Evolutionary conservation across 2,113 vertebrate species (phyloP).

Genomic region (Chaenocephalus aceratus): DNA sequence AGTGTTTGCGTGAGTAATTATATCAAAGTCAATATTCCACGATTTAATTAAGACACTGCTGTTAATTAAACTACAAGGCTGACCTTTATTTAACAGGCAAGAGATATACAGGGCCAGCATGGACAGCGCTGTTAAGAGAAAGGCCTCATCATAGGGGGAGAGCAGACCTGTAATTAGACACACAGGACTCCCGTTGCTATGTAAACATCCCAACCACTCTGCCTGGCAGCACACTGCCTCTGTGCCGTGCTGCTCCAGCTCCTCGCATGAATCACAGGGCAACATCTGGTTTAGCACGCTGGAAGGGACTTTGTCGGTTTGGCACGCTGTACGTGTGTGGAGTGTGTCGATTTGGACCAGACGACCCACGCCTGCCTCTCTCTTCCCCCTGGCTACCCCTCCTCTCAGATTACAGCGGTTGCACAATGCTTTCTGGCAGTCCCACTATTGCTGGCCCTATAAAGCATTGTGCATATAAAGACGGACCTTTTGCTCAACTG

Average conservation of each 20-base stretch:
- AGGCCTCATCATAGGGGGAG: constrained; percentile 64
- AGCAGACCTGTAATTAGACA: constrained; percentile 78
- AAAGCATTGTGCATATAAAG: constrained; percentile 56
- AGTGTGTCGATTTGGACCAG: constrained; percentile 77
- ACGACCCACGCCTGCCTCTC: constrained; percentile 60
- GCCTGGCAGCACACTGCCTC: constrained; percentile 59
- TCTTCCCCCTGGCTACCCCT: constrained; percentile 47
- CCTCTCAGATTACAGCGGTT: constrained; percentile 78
- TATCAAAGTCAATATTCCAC: constrained; percentile 13
- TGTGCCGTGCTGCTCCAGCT: constrained; percentile 41
- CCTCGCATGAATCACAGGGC: constrained; percentile 72
- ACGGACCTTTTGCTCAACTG: constrained; percentile 63
- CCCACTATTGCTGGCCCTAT: constrained; percentile 46
- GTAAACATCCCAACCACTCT: constrained; percentile 80
- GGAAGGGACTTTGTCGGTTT: constrained; percentile 75
- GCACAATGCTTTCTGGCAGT: constrained; percentile 77
- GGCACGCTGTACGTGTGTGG: constrained; percentile 68
- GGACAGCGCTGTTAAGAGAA: constrained; percentile 60
- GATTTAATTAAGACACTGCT: constrained; percentile 13
- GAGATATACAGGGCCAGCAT: constrained; percentile 25
- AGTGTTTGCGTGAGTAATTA: background rate
- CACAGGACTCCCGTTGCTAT: constrained; percentile 80
- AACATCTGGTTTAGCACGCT: constrained; percentile 80
- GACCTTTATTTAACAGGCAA: constrained; percentile 27
- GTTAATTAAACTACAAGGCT: constrained; percentile 41